Evolutionary conservation across 2,888 invertebrate species (phyloP), one percentile per base, ranked within the genome.

Genomic region (Ephialtes manifestator): DNA sequence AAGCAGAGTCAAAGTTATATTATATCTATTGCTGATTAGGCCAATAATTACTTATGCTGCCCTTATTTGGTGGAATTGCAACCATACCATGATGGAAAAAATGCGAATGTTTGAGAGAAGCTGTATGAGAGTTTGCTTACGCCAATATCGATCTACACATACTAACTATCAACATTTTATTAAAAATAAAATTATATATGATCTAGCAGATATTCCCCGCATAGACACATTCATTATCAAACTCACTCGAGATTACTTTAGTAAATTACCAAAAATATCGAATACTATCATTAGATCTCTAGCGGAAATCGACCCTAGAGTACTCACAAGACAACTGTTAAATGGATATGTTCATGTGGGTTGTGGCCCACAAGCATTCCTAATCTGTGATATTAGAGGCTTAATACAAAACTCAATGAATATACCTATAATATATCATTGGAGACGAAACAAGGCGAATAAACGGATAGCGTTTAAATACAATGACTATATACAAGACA

Each of bases 31-130:
- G 8, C 13, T 84, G 0, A 72, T 81, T 15, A 2, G 86, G 2
- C 75, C 81, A 0, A 53, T 86, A 0, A 11, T 85, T n/a, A 51
- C 78, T 4, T 81, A 85, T 15, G 81, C 65, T 0, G 63, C 74
- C 0, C 77, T 58, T 0, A 63, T 76, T 0, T 78, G 80, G 72
- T 84, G 81, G 81, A 84, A 86, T 13, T 24, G 39, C 0, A 65
- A 77, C 11, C 72, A 83, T 5, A 63, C 74, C 2, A 51, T 71
- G 1, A 78, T 78, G 53, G 87, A 87, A 46, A 74, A 75, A 39
- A 1, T 78, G 0, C 35, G 87, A 4, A 39, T 24, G 35, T 71
- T 86, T n/a, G 87, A 87, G 35, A 63, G 87, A 48, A 68, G 39
- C 8, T 84, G 84, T 31, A 5, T 81, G 0, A n/a, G 80, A 0